Base-by-base conservation (phyloP, 2,797 vertebrate genomes). In the Heterohyrax brucei region DNA sequence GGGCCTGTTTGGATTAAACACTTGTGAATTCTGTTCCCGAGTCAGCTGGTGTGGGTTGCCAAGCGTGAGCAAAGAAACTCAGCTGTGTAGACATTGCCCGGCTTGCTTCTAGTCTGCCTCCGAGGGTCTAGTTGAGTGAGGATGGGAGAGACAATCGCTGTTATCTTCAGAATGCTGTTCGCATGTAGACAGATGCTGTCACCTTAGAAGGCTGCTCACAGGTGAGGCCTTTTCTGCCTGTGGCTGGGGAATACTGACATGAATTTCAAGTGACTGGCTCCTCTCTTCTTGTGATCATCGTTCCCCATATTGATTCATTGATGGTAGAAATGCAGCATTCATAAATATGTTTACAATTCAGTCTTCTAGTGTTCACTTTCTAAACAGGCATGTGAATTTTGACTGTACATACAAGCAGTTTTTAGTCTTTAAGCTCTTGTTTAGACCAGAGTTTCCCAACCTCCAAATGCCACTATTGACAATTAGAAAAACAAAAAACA, bases 371-470 rank as follows among this genome's bases (percentile, higher is more conserved):
- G 16, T n/a, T 87, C 19, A 5, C 44, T 93, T 93, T 77, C 30
- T 87, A 8, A 62, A 56, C 2, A 76, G 44, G 68, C 61, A 73
- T 9, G 82, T 88, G 70, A 86, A 16, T 59, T 76, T 86, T 39
- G 48, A 64, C 12, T 89, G 0, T 75, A 12, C 21, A 4, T 77
- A 77, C 19, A 19, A 70, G 73, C 2, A 5, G 8, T 33, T 93
- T 95, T 73, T 62, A 87, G 59, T 77, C 21, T 70, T 70, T 64
- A 79, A 80, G 24, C 39, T 94, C 64, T 91, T 87, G 12, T 84
- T 72, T 75, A 81, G 77, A 92, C 44, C 22, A 46, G 21, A 9
- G 7, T 75, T 88, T 92, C 81, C 93, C 68, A 39, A 8, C 46
- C 78, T 81, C 16, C 73, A 22, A 78, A 10, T 86, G 7, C 81